Base-by-base conservation (phyloP, 2,888 invertebrate species). In the Adelognathus sp. region DNA sequence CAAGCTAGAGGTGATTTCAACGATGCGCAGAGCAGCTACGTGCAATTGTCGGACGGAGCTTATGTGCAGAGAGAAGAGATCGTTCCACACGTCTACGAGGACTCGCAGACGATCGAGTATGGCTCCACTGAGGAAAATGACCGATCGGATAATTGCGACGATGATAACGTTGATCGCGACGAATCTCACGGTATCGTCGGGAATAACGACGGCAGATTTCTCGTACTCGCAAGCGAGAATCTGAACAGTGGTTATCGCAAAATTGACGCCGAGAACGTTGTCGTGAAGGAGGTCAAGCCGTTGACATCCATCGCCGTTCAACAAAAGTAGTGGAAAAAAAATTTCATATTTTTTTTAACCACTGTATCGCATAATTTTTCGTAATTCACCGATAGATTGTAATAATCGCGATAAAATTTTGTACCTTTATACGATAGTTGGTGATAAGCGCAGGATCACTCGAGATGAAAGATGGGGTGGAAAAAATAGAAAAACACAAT, bases 181-280 rank as follows among this genome's bases (percentile, higher is more conserved):
- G 70, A 50, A 36, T 39, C 70, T 21, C n/a, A 21, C 24, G 52
- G 52, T 29, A 14, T n/a, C 24, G 9, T n/a, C n/a, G n/a, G n/a
- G n/a, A n/a, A n/a, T n/a, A 88, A 88, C 50, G 88, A 89, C 31
- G 87, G 82, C 54, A 84, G 89, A 14, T 88, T 90, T 76, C 83
- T 90, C 31, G 80, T 90, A 27, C 72, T 90, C 36, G 82, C 88
- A 14, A 85, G 84, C 33, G 84, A 86, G 46, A 79, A 80, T 66
- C 75, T 86, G 69, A 82, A 86, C 67, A 84, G 79, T 71, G 84
- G 81, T 71, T 84, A 88, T 50, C 83, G 88, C 63, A 85, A 86
- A 74, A 84, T 89, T 69, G 85, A 87, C 69, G 80, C 82, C 46
- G 84, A 78, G 36, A 80, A 61, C 21, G 81, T 81, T 76, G 71